Base-by-base conservation (phyloP, 1,140 invertebrate genomes). In the Apis dorsata region DNA sequence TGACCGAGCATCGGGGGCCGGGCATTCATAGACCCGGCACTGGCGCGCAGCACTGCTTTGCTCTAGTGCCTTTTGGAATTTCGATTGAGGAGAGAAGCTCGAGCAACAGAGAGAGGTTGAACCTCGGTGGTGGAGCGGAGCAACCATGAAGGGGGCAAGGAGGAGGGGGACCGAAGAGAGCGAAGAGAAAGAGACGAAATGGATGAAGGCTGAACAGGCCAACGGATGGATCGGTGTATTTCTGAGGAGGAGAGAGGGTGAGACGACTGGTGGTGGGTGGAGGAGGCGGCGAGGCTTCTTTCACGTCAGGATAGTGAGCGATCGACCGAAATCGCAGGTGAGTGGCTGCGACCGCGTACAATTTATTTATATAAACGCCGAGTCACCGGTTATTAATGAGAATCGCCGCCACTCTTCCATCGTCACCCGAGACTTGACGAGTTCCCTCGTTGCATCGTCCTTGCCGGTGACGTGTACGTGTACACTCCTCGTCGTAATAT, bases 361-460 rank as follows among this genome's bases (percentile, higher is more conserved):
- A 91, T 91, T 90, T 91, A 91, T 91, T 91, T 91, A 90, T 91
- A 91, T 87, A 91, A 91, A 90, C 86, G 90, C 84, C 89, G 85
- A 91, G 91, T 91, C 91, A 91, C 88, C 83, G 78, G 89, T 91
- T 91, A 91, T 91, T 91, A 91, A 91, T 91, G 91, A 91, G 88
- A 81, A 85, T 65, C 79, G 79, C 74, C 87, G 84, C 84, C 34
- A 34, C 34, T 2, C 86, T 86, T 70, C 76, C 63, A 84, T 84
- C 86, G 78, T 84, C 81, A 78, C 73, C 76, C 63, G 69, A 66
- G 79, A 84, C 83, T 34, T 79, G 86, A 87, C 82, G 81, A 79
- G 76, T 74, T 87, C 77, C 68, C 63, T 84, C 72, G 34, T 44
- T 44, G 66, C 62, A n/a, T n/a, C 74, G 68, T 85, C 76, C 72